Evolutionary conservation across 1,140 invertebrate species (phyloP).

Genomic region (Choristoneura fumiferana): DNA sequence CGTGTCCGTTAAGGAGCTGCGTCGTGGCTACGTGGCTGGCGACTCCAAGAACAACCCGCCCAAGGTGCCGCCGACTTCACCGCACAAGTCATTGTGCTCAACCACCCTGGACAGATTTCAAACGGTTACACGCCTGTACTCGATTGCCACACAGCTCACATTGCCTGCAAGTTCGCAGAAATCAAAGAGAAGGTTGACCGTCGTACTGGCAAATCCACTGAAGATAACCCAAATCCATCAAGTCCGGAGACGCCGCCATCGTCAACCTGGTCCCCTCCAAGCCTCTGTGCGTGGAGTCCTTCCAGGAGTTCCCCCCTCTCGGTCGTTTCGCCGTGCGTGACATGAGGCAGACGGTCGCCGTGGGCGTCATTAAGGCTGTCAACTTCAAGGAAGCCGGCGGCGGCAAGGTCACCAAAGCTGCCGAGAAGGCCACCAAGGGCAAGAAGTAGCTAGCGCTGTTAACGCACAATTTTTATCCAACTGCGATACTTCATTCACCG

Average conservation of each 20-base stretch:
- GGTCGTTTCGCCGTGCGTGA: slow-evolving; percentile 99
- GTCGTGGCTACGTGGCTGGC: slow-evolving; percentile 93
- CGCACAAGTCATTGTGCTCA: slow-evolving; percentile 94
- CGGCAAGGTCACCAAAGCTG: slow-evolving; percentile 97
- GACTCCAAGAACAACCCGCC: slow-evolving; percentile 94
- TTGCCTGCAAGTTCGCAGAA: slow-evolving; percentile 96
- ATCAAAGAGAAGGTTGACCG: slow-evolving; percentile 96
- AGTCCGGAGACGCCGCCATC: slow-evolving; percentile 97
- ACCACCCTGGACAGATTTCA: slow-evolving; percentile 95
- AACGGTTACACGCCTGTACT: slow-evolving; percentile 95
- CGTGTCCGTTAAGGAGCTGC: slow-evolving; percentile 95
- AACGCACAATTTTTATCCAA: slow-evolving; percentile 75
- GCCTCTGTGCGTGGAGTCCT: slow-evolving; percentile 98
- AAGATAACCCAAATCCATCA: slow-evolving; percentile 90
- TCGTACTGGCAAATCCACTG: slow-evolving; percentile 91
- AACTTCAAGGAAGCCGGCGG: slow-evolving; percentile 89
- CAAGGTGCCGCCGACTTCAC: slow-evolving; percentile 89
- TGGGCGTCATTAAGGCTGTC: slow-evolving; percentile 97
- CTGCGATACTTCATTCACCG: slow-evolving; percentile 79
- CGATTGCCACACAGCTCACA: slow-evolving; percentile 97
- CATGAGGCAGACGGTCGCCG: slow-evolving; percentile 99
- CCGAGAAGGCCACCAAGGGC: slow-evolving; percentile 93
- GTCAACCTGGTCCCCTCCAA: slow-evolving; percentile 94
- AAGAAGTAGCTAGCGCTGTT: slow-evolving; percentile 88
- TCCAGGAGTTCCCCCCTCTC: slow-evolving; percentile 96